Evolutionary conservation across 2,113 vertebrate species (phyloP).

Genomic region (Sakesphorus luctuosus): DNA sequence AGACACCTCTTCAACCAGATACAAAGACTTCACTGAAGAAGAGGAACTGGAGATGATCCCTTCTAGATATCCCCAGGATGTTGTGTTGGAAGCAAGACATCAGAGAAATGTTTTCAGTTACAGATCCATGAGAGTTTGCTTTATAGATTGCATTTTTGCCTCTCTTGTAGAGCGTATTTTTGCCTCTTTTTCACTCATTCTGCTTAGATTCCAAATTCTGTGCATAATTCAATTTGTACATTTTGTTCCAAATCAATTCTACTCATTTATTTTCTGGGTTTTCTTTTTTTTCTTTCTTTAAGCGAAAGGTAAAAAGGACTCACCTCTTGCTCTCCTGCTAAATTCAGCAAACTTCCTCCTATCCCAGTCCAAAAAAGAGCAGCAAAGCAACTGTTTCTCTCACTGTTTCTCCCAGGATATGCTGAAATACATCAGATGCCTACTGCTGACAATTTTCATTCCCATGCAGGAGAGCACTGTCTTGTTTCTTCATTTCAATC

Average conservation of each 20-base stretch:
- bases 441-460: not conserved
- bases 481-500: not conserved
- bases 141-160: not conserved
- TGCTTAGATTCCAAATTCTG: not conserved
- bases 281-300: not conserved
- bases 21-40: not conserved
- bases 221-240: not conserved
- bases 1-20: not conserved
- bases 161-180: not conserved
- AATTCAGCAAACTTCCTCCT: slow-evolving; percentile 1
- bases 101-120: not conserved
- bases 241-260: not conserved
- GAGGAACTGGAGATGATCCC: not conserved
- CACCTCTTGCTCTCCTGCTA: not conserved
- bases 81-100: fast-evolving
- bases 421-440: not conserved
- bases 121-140: not conserved
- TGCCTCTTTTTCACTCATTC: not conserved
- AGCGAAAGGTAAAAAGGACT: not conserved
- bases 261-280: not conserved
- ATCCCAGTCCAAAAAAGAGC: not conserved
- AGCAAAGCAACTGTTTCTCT: slow-evolving; percentile 22
- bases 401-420: not conserved
- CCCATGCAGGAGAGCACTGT: not conserved
- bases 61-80: not conserved